Evolutionary conservation across 2,797 vertebrate species (phyloP), one percentile per base, ranked within the genome.

Genomic region (Aeoliscus strigatus): DNA sequence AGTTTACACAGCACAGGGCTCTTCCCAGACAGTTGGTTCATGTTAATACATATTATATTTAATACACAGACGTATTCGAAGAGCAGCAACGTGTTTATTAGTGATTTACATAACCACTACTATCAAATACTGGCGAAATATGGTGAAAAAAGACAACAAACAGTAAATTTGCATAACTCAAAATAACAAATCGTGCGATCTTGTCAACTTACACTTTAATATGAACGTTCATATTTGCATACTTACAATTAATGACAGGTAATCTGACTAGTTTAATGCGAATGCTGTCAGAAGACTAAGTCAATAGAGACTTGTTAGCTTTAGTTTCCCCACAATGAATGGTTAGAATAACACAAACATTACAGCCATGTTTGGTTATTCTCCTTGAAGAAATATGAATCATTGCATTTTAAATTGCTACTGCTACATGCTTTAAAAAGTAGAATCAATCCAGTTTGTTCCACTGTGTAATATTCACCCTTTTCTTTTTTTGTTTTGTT

Each of bases 1-100:
- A 21, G 3, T 39, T 33, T 47, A n/a, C 27, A 36, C 9, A 55
- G 18, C 18, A 21, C 3, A 31, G 6, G 28, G 28, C 29, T 13
- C 18, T 9, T 24, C 10, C 2, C 5, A 33, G 14, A 14, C 10
- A 27, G 11, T 12, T 34, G 10, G 14, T 18, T 27, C n/a, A n/a
- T n/a, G n/a, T 1, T 15, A 3, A 23, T n/a, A n/a, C 3, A 32
- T 2, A 21, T 1, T 17, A 18, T 9, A 7, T 12, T n/a, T 37
- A 47, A 25, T 18, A 24, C 2, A 8, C 9, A 9, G 4, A 6
- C 23, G 9, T n/a, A 25, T 6, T 17, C 23, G 1, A 49, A 41
- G 27, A 70, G 75, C 58, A 69, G 67, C 64, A 69, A 51, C 24
- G 43, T 59, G 18, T 82, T 80, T 77, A 80, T 77, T 80, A 53